Evolutionary conservation across 2,888 invertebrate species (phyloP).

Genomic region (Subacronicta megacephala): DNA sequence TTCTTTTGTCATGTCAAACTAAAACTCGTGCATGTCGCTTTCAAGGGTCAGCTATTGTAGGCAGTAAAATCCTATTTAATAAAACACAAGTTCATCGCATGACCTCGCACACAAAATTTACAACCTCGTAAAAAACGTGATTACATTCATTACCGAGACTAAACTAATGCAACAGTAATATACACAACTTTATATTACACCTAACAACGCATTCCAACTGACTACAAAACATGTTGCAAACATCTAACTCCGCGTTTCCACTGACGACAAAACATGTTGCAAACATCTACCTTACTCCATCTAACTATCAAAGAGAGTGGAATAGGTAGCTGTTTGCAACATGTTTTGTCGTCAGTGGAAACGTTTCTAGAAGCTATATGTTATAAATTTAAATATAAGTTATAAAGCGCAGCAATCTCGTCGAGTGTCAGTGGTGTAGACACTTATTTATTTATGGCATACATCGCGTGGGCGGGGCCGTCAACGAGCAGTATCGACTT

Average conservation of each 20-base stretch:
- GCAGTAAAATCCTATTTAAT: not conserved
- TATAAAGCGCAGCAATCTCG: slow-evolving; percentile 28
- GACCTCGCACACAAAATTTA: slow-evolving; percentile 1
- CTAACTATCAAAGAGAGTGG: too few species aligned
- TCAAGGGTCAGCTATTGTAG: not conserved
- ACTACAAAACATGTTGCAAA: too few species aligned
- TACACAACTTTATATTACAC: not conserved
- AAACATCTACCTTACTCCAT: too few species aligned
- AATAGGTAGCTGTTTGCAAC: too few species aligned
- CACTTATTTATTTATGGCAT: slow-evolving; percentile 70
- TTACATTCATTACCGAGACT: not conserved
- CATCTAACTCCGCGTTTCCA: too few species aligned
- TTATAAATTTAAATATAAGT: too few species aligned
- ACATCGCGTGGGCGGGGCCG: slow-evolving; percentile 59
- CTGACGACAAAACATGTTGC: too few species aligned
- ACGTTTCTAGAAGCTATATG: too few species aligned
- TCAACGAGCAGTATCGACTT: slow-evolving; percentile 65
- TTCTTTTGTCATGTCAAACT: too few species aligned
- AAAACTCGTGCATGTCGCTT: not conserved
- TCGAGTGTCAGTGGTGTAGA: slow-evolving; percentile 62
- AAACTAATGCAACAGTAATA: not conserved
- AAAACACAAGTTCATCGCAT: not conserved
- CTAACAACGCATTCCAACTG: too few species aligned
- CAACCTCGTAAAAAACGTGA: not conserved
- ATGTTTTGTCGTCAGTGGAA: too few species aligned